Conservation (phyloP, 2,113 vertebrate species). For the Pardalotus punctatus region DNA sequence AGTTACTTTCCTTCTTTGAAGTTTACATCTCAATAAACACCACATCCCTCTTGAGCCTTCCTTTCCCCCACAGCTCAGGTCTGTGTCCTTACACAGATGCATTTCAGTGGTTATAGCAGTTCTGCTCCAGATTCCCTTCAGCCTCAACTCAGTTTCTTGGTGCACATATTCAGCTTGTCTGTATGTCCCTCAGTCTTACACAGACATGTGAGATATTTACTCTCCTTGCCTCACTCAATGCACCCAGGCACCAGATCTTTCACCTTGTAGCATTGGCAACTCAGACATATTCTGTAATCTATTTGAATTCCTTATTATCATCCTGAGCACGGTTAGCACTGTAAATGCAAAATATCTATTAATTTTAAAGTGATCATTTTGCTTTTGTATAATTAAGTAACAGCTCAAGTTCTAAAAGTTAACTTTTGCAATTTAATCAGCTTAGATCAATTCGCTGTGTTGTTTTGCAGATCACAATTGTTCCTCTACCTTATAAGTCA, state of each 20-base stretch:
- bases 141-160: background rate
- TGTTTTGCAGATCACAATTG: slow-evolving; percentile 18
- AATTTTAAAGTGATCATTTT: background rate
- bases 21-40: background rate
- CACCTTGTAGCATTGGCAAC: fast-evolving
- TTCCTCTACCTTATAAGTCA: slow-evolving; percentile 18
- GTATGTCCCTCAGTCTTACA: background rate
- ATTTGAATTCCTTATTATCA: background rate
- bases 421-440: background rate
- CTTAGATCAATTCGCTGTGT: slow-evolving; percentile 19
- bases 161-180: background rate
- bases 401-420: background rate
- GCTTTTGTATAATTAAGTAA: background rate
- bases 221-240: background rate
- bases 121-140: background rate
- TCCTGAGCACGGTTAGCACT: background rate
- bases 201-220: background rate
- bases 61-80: fast-evolving
- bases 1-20: background rate
- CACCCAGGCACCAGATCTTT: fast-evolving
- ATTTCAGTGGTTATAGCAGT: background rate
- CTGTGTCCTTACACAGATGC: background rate
- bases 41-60: background rate
- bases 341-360: background rate
- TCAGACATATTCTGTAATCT: background rate